phyloP scores from a whole-genome alignment of 2,113 vertebrate genomes.

The Heloderma charlesbogerti region DNA sequence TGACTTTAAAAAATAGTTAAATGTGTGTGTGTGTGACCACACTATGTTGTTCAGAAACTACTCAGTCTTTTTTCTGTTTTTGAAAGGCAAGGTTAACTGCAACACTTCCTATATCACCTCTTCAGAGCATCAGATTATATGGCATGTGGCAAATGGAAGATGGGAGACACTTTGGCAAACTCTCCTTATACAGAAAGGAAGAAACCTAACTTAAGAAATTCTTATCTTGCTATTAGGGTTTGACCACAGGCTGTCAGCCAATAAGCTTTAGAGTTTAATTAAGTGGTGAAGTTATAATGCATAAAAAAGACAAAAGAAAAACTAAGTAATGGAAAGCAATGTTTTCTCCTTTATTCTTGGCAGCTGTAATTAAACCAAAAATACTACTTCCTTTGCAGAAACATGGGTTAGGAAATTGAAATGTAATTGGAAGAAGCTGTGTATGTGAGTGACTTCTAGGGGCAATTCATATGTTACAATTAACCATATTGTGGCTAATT shows the following conservation, averaged over 20 bases:
- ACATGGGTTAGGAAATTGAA: conserved; percentile 57
- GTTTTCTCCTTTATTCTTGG: conserved; percentile 38
- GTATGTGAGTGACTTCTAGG: conserved; percentile 59
- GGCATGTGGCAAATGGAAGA: not conserved
- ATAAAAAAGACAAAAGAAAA: conserved; percentile 55
- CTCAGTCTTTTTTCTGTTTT: not conserved
- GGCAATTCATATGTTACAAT: not conserved
- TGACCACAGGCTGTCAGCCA: conserved; percentile 47
- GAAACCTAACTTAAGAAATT: not conserved
- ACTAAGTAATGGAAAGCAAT: conserved; percentile 49
- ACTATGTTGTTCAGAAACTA: not conserved
- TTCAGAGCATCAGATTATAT: conserved; percentile 2
- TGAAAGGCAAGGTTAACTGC: not conserved
- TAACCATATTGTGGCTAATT: no score
- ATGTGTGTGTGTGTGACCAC: not conserved
- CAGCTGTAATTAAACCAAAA: conserved; percentile 65
- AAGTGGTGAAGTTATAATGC: conserved; percentile 31
- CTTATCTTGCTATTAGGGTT: not conserved
- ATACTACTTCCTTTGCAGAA: conserved; percentile 52
- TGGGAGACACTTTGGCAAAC: conserved; percentile 36
- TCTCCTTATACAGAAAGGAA: not conserved
- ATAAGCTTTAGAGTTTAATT: conserved; percentile 57
- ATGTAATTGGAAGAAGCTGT: conserved; percentile 62
- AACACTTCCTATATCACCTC: not conserved
- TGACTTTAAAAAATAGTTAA: not conserved